A percentile compares a stretch with the other conserved stretches of the same genome.
Conservation (phyloP, 30 jellyfish, hydroid and myxozoan genomes). For the Rhopilema esculentum region DNA sequence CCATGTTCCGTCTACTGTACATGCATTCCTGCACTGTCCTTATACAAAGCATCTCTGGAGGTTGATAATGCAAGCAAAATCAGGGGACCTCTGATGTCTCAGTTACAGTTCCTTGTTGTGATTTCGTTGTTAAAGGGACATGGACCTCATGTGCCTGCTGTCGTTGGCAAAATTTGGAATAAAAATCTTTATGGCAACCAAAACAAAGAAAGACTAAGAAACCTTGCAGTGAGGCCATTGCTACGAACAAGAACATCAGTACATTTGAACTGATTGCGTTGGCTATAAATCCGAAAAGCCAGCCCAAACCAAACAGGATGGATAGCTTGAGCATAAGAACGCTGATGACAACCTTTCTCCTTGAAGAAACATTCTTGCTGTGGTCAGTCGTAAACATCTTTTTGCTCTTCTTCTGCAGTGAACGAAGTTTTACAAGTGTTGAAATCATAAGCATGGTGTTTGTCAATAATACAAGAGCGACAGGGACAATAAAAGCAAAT, state of each 20-base stretch:
- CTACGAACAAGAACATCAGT: not conserved
- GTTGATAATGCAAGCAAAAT: too few relatives aligned
- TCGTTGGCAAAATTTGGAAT: too few relatives aligned
- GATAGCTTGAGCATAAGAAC: slow-evolving; percentile 47
- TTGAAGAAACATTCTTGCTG: slow-evolving; percentile 15
- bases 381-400: slow-evolving; percentile 6
- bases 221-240: slow-evolving; percentile 36
- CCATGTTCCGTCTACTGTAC: too few relatives aligned
- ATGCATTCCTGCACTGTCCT: too few relatives aligned
- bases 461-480: slow-evolving; percentile 15
- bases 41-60: too few relatives aligned
- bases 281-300: slow-evolving; percentile 53
- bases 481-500: slow-evolving; percentile 33
- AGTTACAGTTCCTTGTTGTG: not conserved
- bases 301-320: slow-evolving; percentile 51
- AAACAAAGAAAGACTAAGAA: slow-evolving; percentile 18
- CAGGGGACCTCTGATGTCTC: not conserved
- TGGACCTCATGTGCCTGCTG: too few relatives aligned
- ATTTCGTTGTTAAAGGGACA: too few relatives aligned
- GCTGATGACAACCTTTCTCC: slow-evolving; percentile 30
- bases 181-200: slow-evolving; percentile 25
- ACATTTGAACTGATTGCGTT: not conserved
- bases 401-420: slow-evolving; percentile 7
- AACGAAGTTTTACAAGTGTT: slow-evolving; percentile 36
- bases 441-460: slow-evolving; percentile 9